A percentile compares a stretch with the other conserved stretches of the same genome.
Evolutionary conservation across 2,888 invertebrate genomes (phyloP).

Genomic region (Entomobrya multifasciata): DNA sequence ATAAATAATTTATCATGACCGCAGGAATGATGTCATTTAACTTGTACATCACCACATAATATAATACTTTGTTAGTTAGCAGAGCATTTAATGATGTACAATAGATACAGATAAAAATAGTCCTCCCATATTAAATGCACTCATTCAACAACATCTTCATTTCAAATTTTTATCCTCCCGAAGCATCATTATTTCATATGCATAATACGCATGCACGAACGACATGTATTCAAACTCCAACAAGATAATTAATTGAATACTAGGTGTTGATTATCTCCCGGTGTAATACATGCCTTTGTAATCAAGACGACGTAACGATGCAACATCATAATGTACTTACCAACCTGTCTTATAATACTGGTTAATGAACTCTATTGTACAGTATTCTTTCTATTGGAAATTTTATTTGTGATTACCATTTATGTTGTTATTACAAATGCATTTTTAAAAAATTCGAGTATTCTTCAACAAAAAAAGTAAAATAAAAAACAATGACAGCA

Average conservation of each 20-base stretch:
- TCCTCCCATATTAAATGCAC: conserved; percentile 17
- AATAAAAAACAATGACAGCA: background rate
- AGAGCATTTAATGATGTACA: conserved; percentile 22
- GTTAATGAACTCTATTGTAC: conserved; percentile 39
- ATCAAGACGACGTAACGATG: background rate
- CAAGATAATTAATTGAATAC: conserved; percentile 60
- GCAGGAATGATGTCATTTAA: background rate
- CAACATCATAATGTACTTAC: background rate
- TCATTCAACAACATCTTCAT: background rate
- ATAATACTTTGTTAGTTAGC: conserved; percentile 13
- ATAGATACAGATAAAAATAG: conserved; percentile 5
- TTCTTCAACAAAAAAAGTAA: background rate
- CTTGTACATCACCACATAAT: background rate
- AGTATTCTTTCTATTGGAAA: background rate
- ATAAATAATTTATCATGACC: background rate
- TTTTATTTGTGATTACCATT: background rate
- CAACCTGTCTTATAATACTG: background rate
- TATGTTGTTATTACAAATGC: background rate
- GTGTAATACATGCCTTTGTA: too few species aligned
- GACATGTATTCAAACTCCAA: conserved; percentile 10
- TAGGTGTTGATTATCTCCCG: conserved; percentile 57
- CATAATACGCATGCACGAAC: background rate
- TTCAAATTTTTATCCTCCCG: background rate
- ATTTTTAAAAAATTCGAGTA: background rate
- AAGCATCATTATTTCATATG: background rate